Percentiles rank a stretch among this genome's conserved stretches.
Evolutionary conservation across 2,888 invertebrate genomes (phyloP).

Genomic region (Myopa testacea): DNA sequence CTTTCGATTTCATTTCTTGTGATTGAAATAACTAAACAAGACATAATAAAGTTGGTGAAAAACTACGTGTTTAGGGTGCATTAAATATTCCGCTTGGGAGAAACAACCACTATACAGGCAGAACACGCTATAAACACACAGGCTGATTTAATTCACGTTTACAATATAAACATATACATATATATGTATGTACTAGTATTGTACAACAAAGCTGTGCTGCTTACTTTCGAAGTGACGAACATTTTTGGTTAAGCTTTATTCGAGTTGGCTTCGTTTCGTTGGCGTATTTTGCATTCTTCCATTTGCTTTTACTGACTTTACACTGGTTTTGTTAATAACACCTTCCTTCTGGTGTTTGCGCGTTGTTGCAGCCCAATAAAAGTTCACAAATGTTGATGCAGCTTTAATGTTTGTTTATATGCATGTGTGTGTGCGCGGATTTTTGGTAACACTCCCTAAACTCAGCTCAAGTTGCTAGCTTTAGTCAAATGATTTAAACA

Average conservation of each 20-base stretch:
- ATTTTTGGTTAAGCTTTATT: slow-evolving; percentile 24
- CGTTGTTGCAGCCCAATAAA: neutral
- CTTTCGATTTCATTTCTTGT: neutral
- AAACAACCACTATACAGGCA: slow-evolving; percentile 7
- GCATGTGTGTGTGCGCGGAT: neutral
- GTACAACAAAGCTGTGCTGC: slow-evolving; percentile 14
- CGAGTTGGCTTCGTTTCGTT: slow-evolving; percentile 11
- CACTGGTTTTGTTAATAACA: slow-evolving; percentile 25
- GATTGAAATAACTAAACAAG: neutral
- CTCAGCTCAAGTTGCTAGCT: neutral
- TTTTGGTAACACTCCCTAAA: slow-evolving; percentile 13
- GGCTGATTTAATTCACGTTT: too few relatives aligned
- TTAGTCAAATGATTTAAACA: neutral
- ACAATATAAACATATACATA: too few relatives aligned
- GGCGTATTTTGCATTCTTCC: neutral
- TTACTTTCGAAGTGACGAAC: slow-evolving; percentile 17
- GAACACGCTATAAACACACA: neutral
- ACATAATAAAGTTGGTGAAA: neutral
- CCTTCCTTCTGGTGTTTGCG: neutral
- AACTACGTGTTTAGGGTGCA: neutral
- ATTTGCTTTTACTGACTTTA: neutral
- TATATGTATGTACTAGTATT: too few relatives aligned
- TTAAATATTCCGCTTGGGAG: slow-evolving; percentile 10
- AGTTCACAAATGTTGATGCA: neutral
- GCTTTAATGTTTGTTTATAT: neutral